Conservation (phyloP, 2,888 invertebrate genomes). For the Laothoe populi region DNA sequence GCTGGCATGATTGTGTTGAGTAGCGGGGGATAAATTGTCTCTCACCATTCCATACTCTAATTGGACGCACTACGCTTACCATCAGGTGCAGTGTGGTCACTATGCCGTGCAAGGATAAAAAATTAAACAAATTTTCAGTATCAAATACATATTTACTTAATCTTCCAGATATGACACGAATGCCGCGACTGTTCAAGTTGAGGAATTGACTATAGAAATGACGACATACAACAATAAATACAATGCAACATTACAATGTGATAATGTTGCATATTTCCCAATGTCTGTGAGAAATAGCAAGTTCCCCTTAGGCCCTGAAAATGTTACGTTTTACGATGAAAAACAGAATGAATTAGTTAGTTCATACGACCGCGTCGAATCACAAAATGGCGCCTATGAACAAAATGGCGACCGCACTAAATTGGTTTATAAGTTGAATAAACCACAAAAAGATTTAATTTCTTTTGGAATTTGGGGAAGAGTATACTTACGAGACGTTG, state of each 20-base stretch:
- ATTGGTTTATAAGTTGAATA: slow-evolving; percentile 55
- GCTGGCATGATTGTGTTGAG: too few species aligned
- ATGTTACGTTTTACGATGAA: slow-evolving; percentile 48
- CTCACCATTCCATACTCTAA: too few species aligned
- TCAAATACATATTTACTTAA: too few species aligned
- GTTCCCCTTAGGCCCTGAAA: slow-evolving; percentile 69
- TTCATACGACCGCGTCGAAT: slow-evolving; percentile 25
- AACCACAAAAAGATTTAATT: slow-evolving; percentile 69
- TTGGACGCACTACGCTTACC: too few species aligned
- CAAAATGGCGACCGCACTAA: slow-evolving; percentile 40
- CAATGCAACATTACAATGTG: slow-evolving; percentile 63
- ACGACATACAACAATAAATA: slow-evolving; percentile 60
- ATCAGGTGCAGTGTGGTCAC: too few species aligned
- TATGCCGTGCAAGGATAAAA: too few species aligned
- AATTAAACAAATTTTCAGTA: too few species aligned
- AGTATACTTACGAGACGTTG: slow-evolving; percentile 76
- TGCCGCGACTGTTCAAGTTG: slow-evolving; percentile 65
- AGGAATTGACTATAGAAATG: slow-evolving; percentile 75
- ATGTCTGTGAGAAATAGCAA: slow-evolving; percentile 76
- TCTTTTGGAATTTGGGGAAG: slow-evolving; percentile 79
- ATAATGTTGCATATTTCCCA: slow-evolving; percentile 77
- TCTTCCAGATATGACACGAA: slow-evolving; percentile 73
- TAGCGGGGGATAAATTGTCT: too few species aligned
- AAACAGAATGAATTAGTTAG: slow-evolving; percentile 7
- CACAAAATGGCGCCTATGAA: slow-evolving; percentile 26